Evolutionary conservation across 2,113 vertebrate genomes (phyloP), one percentile per base, ranked within the genome.

Genomic region (Mugil cephalus): DNA sequence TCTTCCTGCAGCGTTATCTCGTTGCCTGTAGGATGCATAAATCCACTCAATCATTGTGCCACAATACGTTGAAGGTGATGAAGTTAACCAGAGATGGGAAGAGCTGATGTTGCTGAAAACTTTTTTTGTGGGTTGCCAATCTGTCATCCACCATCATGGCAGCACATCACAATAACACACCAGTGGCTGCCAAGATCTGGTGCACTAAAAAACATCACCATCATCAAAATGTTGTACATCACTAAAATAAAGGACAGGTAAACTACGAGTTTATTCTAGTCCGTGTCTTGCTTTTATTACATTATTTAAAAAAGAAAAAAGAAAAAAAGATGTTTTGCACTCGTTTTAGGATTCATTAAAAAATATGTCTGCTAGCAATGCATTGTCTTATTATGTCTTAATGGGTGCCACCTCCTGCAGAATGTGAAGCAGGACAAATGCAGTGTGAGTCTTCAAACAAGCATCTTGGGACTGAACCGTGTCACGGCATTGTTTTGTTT

Each of bases 11-110:
- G 65, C 21, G 15, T 21, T 48, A 63, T 46, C 11, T 53, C 56
- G 48, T 59, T 1, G 42, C n/a, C 52, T 73, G 30, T 51, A 67
- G 55, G 61, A 68, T 58, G 65, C 71, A 74, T 70, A 80, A 67
- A 87, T 87, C 77, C 77, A 56, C 47, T 67, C 61, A 77, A 55
- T 80, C 36, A 71, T 53, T 17, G 14, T 72, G 73, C 42, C 66
- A 67, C 65, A 36, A 50, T 50, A 8, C 47, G 38, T 18, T 65
- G 54, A 81, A 78, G 80, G 39, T 62, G 66, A 73, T 72, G 24
- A 83, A 68, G 42, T 69, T 76, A 58, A 62, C 35, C 52, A 55
- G 53, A 58, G 30, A 74, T 42, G 62, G 46, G 80, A 74, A 80
- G 34, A 60, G 73, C 65, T 83, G 76, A 71, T 75, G 48, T 36